A percentile compares a stretch with the other conserved stretches of the same genome.
Conservation (phyloP, 2,797 vertebrate genomes). For the Acrossocheilus wenchowensis region DNA sequence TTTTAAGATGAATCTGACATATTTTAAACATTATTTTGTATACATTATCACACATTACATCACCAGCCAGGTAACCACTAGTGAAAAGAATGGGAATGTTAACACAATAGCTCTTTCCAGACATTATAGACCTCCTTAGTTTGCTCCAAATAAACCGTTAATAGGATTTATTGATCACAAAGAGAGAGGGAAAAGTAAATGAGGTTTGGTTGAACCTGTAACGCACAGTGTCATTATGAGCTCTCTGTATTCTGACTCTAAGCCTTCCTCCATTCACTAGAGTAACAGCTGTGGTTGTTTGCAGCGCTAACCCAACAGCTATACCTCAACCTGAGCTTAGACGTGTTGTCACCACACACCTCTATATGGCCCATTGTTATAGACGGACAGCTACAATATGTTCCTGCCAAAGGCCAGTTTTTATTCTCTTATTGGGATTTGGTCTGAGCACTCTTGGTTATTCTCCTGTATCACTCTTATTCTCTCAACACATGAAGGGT, state of each 20-base stretch:
- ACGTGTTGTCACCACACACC: conserved; percentile 16
- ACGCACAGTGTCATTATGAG: conserved; percentile 14
- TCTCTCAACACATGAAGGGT: background rate
- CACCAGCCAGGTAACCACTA: background rate
- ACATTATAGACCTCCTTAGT: background rate
- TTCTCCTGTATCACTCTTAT: background rate
- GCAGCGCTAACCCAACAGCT: background rate
- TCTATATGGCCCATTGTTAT: conserved; percentile 15
- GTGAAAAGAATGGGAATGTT: background rate
- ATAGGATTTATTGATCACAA: conserved; percentile 3
- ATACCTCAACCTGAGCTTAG: conserved; percentile 10
- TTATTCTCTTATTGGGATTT: conserved; percentile 37
- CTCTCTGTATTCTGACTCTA: conserved; percentile 3
- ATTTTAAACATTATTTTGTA: background rate
- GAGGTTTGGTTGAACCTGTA: background rate
- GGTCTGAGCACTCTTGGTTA: conserved; percentile 11
- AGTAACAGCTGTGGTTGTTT: conserved; percentile 26
- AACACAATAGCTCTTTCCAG: background rate
- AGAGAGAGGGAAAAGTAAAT: conserved; percentile 26
- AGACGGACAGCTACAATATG: conserved; percentile 39
- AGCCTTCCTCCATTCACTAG: background rate
- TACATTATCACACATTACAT: background rate
- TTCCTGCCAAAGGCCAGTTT: conserved; percentile 35
- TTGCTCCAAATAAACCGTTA: conserved; percentile 18
- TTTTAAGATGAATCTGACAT: background rate